Evolutionary conservation across 2,113 vertebrate species (phyloP).

Genomic region (Chaenocephalus aceratus): DNA sequence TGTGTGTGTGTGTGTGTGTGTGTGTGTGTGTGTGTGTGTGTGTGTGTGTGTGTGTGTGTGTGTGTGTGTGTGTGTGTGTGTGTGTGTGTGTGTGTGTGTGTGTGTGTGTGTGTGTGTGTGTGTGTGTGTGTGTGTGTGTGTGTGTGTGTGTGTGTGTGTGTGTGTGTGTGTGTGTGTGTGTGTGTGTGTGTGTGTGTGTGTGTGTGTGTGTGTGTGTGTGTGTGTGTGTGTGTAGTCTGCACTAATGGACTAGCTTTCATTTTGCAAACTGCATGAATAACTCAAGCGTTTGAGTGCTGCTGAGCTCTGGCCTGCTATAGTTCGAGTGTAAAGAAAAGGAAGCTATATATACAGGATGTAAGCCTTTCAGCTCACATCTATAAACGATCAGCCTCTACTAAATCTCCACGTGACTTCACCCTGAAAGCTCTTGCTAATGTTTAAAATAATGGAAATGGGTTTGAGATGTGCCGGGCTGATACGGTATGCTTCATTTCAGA

Average conservation of each 20-base stretch:
- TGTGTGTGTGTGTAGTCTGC: constrained; percentile 15
- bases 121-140: constrained; percentile 5
- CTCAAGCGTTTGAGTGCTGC: constrained; percentile 64
- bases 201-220: neutral
- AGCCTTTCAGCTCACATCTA: constrained; percentile 18
- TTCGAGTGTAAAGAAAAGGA: constrained; percentile 36
- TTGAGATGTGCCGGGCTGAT: neutral
- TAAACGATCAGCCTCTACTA: constrained; percentile 11
- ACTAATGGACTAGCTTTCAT: constrained; percentile 39
- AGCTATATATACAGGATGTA: constrained; percentile 17
- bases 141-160: constrained; percentile 11
- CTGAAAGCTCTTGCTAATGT: neutral
- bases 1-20: constrained; percentile 4
- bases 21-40: neutral
- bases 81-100: constrained; percentile 7
- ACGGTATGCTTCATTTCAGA: constrained; percentile 82
- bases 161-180: neutral
- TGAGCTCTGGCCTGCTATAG: constrained; percentile 42
- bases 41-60: neutral
- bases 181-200: constrained; percentile 12
- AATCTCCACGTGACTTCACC: neutral
- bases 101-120: constrained; percentile 4
- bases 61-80: neutral
- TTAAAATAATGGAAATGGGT: constrained; percentile 18
- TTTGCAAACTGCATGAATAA: constrained; percentile 64